Conservation (phyloP, 2,113 vertebrate species). For the Apistogramma diplotaenia region DNA sequence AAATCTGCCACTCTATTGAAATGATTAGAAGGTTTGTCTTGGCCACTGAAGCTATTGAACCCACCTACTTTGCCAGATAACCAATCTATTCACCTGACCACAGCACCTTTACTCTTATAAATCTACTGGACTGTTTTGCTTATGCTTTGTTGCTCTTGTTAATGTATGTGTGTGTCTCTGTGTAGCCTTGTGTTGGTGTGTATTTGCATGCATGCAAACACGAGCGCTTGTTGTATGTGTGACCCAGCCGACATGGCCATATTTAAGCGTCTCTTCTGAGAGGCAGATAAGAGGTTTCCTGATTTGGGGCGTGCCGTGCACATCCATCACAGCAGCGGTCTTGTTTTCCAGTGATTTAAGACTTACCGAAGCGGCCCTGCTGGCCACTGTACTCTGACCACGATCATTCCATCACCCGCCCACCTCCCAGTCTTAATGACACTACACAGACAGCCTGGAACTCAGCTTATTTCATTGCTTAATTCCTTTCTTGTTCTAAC, state of each 20-base stretch:
- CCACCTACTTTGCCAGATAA: constrained; percentile 63
- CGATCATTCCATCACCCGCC: constrained; percentile 50
- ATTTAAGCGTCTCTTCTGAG: constrained; percentile 39
- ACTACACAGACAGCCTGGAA: neutral
- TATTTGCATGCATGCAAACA: constrained; percentile 21
- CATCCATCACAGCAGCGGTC: constrained; percentile 61
- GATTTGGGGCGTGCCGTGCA: constrained; percentile 54
- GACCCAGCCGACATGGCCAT: constrained; percentile 15
- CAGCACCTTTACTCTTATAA: constrained; percentile 64
- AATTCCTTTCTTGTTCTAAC: neutral
- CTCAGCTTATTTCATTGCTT: neutral
- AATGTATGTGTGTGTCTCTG: neutral
- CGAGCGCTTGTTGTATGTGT: constrained; percentile 4
- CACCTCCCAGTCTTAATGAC: constrained; percentile 18
- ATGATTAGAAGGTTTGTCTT: constrained; percentile 67
- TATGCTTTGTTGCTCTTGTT: constrained; percentile 1
- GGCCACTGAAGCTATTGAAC: constrained; percentile 38
- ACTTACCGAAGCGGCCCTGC: constrained; percentile 42
- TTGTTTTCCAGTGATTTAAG: constrained; percentile 71
- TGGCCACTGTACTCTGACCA: constrained; percentile 40
- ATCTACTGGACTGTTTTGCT: constrained; percentile 37
- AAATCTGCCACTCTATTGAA: constrained; percentile 45
- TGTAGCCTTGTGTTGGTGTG: constrained; percentile 29
- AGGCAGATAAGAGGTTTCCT: constrained; percentile 58
- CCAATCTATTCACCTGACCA: constrained; percentile 70